These are phyloP conservation scores for Aspidiotus destructor DNA, from an alignment of 2,888 invertebrate genomes.

Conservation along the genomic window DNA sequence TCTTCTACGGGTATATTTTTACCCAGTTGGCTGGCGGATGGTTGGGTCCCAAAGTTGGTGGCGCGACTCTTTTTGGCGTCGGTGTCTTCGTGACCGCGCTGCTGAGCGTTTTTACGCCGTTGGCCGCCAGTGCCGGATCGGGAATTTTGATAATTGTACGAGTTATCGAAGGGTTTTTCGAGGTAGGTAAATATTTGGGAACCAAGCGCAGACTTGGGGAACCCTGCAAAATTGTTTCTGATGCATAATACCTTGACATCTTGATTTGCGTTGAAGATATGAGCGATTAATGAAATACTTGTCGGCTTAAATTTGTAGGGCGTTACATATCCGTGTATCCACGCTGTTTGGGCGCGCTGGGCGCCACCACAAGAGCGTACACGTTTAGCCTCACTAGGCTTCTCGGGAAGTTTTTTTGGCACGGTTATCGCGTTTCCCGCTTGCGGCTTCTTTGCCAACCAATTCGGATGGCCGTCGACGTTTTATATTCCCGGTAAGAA, in stretches of 20 bases:
- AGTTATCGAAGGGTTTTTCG: conserved; percentile 68
- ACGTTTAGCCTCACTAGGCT: conserved; percentile 67
- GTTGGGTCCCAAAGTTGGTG: conserved; percentile 73
- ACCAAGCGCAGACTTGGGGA: no score
- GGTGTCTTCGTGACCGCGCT: conserved; percentile 70
- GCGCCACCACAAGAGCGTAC: conserved; percentile 69
- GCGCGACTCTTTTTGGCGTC: conserved; percentile 62
- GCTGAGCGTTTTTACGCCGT: conserved; percentile 69
- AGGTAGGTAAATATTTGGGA: conserved; percentile 48
- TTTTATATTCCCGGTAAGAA: conserved; percentile 64
- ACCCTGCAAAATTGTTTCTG: no score
- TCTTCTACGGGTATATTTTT: conserved; percentile 80
- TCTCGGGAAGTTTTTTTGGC: conserved; percentile 76
- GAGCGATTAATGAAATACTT: no score
- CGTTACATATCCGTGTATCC: conserved; percentile 68
- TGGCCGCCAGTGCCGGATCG: conserved; percentile 50
- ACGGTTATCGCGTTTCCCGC: conserved; percentile 74
- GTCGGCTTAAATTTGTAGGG: conserved; percentile 46
- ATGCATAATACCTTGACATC: no score
- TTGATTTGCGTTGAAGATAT: no score
- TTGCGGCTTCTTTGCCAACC: conserved; percentile 60
- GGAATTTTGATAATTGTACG: conserved; percentile 58
- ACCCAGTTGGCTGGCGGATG: conserved; percentile 77
- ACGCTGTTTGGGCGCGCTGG: conserved; percentile 77
- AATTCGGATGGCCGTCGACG: conserved; percentile 69